Base-by-base conservation (phyloP, 2,797 vertebrate species). In the Cirrhinus molitorella region DNA sequence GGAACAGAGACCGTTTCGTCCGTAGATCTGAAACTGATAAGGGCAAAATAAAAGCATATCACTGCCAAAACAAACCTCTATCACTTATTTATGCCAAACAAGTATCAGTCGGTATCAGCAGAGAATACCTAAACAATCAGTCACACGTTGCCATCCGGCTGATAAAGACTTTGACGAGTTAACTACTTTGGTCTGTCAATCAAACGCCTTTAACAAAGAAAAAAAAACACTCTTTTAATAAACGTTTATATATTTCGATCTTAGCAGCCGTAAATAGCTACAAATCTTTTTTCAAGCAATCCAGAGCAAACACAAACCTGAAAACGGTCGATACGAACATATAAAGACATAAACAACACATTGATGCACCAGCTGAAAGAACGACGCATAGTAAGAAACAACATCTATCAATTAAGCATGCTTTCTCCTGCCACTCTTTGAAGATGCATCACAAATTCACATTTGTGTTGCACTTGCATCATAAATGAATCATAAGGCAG, bases 361-460 rank as follows among this genome's bases (percentile, higher is more conserved):
- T 16, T 2, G n/a, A 43, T 6, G 10, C 49, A 59, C 12, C 25
- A 10, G n/a, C 43, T n/a, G 6, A 74, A 75, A 66, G 37, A 84
- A 25, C 51, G 31, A 2, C 31, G 8, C 13, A 73, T 37, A 75
- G 80, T 71, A 61, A 81, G 71, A 87, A 81, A 90, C 19, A 72
- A 66, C 88, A 91, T 93, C 74, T 83, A 78, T 83, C 91, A 93
- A 94, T 93, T 93, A 93, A 89, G 89, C 85, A 91, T 91, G 89
- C 89, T 87, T 89, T 87, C 28, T 91, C 86, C 90, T 86, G 78
- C 90, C 73, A 88, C 86, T 87, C 34, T 93, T 92, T 92, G 87
- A 87, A 73, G 75, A 84, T 71, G 83, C 78, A 92, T 94, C 85
- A 91, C 92, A 94, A 89, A 93, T 95, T 93, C 86, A 94, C 92